Evolutionary conservation across 2,888 invertebrate species (phyloP).

Genomic region (Eurytoma californica): DNA sequence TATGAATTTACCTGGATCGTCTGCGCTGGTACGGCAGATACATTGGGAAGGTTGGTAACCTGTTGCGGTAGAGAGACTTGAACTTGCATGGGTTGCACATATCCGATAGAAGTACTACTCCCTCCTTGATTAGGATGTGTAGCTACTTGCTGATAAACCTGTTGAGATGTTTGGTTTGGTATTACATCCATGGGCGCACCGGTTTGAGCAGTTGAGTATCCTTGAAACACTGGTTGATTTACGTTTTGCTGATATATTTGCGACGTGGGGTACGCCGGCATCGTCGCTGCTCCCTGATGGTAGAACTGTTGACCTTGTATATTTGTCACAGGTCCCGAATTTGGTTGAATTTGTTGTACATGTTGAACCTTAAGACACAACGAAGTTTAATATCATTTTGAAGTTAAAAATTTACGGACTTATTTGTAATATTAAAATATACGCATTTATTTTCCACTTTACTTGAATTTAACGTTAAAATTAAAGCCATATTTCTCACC

Average conservation of each 20-base stretch:
- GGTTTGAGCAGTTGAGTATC: conserved; percentile 63
- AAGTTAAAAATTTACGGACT: background rate
- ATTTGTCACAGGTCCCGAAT: conserved; percentile 65
- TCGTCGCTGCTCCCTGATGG: conserved; percentile 60
- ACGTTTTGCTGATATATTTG: conserved; percentile 67
- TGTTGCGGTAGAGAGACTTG: conserved; percentile 57
- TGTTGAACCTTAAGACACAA: conserved; percentile 63
- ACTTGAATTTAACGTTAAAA: background rate
- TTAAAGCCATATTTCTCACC: conserved; percentile 21
- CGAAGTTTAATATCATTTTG: background rate
- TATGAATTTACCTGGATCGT: conserved; percentile 32
- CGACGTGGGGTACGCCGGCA: conserved; percentile 61
- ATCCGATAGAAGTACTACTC: conserved; percentile 60
- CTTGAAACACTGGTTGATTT: conserved; percentile 66
- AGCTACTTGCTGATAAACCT: conserved; percentile 54
- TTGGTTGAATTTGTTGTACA: conserved; percentile 71
- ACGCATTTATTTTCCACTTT: no score
- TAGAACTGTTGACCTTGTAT: conserved; percentile 64
- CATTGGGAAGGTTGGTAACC: conserved; percentile 55
- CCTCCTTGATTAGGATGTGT: conserved; percentile 57
- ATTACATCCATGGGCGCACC: conserved; percentile 67
- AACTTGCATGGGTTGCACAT: conserved; percentile 64
- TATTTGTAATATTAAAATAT: background rate
- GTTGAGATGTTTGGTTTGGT: conserved; percentile 60
- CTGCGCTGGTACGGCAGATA: conserved; percentile 26